Percentiles rank a stretch among this genome's conserved stretches.
phyloP scores from a whole-genome alignment of 2,113 vertebrate genomes.

The Callipepla squamata region DNA sequence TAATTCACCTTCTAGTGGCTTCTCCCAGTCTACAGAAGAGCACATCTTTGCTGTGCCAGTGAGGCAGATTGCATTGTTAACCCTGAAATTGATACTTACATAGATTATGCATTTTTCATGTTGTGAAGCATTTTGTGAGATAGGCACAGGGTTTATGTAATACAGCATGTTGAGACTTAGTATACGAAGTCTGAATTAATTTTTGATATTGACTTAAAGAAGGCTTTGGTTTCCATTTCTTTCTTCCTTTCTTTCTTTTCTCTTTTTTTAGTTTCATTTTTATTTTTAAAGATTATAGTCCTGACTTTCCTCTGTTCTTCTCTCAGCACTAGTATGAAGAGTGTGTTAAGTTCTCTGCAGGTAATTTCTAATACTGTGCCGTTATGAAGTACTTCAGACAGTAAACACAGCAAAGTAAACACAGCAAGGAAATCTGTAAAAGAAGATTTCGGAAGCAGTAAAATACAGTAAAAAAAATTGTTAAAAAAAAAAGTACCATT shows the following conservation, averaged over 20 bases:
- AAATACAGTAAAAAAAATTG: background rate
- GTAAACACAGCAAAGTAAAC: background rate
- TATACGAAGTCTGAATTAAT: constrained; percentile 37
- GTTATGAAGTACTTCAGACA: background rate
- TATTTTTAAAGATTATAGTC: background rate
- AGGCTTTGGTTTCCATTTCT: background rate
- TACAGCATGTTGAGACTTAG: background rate
- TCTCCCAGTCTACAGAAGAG: constrained; percentile 45
- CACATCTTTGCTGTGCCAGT: constrained; percentile 55
- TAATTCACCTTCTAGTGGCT: constrained; percentile 72
- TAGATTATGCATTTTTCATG: constrained; percentile 65
- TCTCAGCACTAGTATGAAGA: background rate
- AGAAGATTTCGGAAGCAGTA: background rate
- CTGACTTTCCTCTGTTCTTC: background rate
- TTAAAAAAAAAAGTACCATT: background rate
- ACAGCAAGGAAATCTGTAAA: background rate
- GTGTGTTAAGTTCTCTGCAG: background rate
- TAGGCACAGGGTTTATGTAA: constrained; percentile 54
- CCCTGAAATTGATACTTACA: constrained; percentile 79
- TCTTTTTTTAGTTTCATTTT: background rate
- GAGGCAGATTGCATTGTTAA: constrained; percentile 78
- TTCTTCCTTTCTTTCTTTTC: background rate
- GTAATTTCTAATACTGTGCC: background rate
- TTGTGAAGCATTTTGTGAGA: constrained; percentile 70
- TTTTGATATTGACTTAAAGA: constrained; percentile 15